Evolutionary conservation across 2,113 vertebrate species (phyloP).

Genomic region (Larimichthys polyactis): DNA sequence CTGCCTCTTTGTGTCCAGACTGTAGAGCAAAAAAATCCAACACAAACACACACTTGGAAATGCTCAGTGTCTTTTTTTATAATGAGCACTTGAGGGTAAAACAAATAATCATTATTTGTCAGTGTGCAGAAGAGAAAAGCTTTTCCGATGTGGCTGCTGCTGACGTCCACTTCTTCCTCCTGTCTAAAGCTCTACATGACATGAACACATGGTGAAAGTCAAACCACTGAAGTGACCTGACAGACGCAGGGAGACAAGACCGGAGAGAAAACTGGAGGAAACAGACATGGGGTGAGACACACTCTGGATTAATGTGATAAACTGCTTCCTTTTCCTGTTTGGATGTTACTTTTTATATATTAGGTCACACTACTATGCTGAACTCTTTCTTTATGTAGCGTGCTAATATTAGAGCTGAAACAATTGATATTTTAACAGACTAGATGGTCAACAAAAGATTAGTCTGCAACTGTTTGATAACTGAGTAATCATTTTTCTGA

Average conservation of each 20-base stretch:
- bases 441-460: background rate
- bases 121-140: background rate
- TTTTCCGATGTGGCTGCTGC: background rate
- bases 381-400: background rate
- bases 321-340: background rate
- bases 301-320: background rate
- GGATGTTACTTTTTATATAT: background rate
- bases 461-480: background rate
- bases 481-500: background rate
- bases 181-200: conserved; percentile 21
- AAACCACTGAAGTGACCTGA: background rate
- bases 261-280: conserved; percentile 1
- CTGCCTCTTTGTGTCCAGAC: background rate
- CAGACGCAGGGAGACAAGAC: background rate
- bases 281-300: conserved; percentile 53
- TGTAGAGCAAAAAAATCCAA: background rate
- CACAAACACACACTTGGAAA: background rate
- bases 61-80: background rate
- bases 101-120: background rate
- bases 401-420: too few relatives aligned
- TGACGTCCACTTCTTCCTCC: background rate
- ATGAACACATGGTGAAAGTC: conserved; percentile 30
- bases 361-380: background rate
- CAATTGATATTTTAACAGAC: background rate
- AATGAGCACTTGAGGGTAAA: background rate